Percentiles rank a stretch among this genome's conserved stretches.
Evolutionary conservation across 2,797 vertebrate genomes (phyloP).

Genomic region (Chloroceryle amazona): DNA sequence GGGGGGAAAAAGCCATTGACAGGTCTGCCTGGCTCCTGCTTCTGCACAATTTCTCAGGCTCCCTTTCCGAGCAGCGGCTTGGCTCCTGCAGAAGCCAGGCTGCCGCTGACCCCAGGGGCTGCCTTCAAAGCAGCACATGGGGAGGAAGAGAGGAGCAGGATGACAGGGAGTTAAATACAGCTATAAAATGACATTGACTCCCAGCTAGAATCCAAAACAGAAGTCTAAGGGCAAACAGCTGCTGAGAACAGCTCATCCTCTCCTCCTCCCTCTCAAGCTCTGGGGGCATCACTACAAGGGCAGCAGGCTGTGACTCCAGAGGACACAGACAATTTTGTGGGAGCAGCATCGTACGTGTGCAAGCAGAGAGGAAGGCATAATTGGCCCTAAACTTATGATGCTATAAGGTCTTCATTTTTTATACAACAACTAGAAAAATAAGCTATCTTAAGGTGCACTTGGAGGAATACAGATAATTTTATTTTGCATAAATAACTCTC

Average conservation of each 20-base stretch:
- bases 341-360: neutral
- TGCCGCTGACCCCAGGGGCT: conserved; percentile 25
- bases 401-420: neutral
- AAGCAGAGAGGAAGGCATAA: neutral
- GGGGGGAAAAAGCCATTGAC: neutral
- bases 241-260: neutral
- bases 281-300: fast-evolving
- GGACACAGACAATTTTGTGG: neutral
- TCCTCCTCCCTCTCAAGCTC: neutral
- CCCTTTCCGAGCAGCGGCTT: neutral
- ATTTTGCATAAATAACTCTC: neutral
- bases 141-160: neutral
- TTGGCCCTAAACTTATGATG: neutral
- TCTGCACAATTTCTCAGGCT: neutral
- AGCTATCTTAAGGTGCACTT: neutral
- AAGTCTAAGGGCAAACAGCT: neutral
- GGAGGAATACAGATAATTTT: neutral
- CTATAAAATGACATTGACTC: neutral
- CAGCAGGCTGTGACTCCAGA: neutral
- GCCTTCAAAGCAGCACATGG: conserved; percentile 32
- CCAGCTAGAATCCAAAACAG: neutral
- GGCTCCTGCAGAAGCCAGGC: neutral
- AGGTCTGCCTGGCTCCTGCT: conserved; percentile 34
- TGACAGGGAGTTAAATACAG: conserved; percentile 32
- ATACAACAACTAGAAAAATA: neutral